phyloP scores from a whole-genome alignment of 2,888 invertebrate genomes.

The Conomelus anceps region DNA sequence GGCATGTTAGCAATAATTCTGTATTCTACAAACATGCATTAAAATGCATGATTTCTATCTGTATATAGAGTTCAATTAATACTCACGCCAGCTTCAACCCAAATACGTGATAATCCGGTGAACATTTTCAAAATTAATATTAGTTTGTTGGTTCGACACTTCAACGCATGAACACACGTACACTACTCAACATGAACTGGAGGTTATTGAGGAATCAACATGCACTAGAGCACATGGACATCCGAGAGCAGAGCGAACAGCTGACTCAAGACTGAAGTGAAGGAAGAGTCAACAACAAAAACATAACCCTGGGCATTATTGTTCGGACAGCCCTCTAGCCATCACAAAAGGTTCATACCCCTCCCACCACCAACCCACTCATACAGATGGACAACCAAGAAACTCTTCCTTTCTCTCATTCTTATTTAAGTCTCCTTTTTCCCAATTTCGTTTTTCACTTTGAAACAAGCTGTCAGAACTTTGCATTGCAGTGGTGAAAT shows the following conservation, averaged over 20 bases:
- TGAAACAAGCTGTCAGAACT: too few relatives aligned
- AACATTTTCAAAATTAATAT: not conserved
- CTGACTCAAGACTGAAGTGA: not conserved
- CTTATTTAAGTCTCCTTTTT: too few relatives aligned
- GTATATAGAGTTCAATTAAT: not conserved
- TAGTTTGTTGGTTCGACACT: not conserved
- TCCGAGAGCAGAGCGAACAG: not conserved
- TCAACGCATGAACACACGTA: not conserved
- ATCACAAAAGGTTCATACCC: not conserved
- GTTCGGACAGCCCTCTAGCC: not conserved
- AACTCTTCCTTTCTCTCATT: not conserved
- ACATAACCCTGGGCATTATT: not conserved
- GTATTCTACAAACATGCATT: too few relatives aligned
- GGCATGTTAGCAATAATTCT: too few relatives aligned
- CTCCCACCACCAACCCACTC: not conserved
- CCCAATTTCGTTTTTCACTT: too few relatives aligned
- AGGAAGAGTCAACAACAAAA: not conserved
- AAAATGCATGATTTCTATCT: not conserved
- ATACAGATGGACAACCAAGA: not conserved
- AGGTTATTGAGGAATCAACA: not conserved
- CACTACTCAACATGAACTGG: not conserved
- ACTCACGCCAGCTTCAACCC: not conserved
- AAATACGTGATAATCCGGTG: not conserved
- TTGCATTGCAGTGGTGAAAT: too few relatives aligned
- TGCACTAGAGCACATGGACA: not conserved